Evolutionary conservation across 2,888 invertebrate species (phyloP).

Genomic region (Heliconius ethilla): DNA sequence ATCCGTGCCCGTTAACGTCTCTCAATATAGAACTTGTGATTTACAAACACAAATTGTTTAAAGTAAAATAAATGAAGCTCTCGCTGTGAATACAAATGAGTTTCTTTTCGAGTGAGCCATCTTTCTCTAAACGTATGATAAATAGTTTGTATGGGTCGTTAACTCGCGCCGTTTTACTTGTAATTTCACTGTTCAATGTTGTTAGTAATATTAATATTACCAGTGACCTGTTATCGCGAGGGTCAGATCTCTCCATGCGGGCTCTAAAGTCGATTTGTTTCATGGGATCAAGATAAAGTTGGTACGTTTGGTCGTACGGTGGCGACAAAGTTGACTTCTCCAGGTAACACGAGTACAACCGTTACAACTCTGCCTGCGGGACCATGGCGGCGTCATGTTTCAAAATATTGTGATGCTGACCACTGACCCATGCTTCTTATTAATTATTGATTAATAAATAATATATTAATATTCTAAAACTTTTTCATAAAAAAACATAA

Average conservation of each 20-base stretch:
- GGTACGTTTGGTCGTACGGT: conserved; percentile 48
- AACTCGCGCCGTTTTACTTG: conserved; percentile 69
- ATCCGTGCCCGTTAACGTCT: conserved; percentile 67
- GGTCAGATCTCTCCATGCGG: conserved; percentile 69
- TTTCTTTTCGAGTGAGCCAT: conserved; percentile 74
- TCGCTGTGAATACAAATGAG: conserved; percentile 74
- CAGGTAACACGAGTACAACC: conserved; percentile 58
- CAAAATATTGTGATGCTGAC: conserved; percentile 63
- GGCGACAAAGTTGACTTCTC: conserved; percentile 48
- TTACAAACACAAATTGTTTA: conserved; percentile 75
- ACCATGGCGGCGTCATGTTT: conserved; percentile 58
- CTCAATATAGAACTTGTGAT: conserved; percentile 63
- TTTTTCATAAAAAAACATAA: not conserved
- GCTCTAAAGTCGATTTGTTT: conserved; percentile 66
- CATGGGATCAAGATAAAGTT: conserved; percentile 68
- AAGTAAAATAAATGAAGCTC: conserved; percentile 72
- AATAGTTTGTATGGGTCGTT: conserved; percentile 75
- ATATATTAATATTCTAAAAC: not conserved
- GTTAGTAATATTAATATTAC: conserved; percentile 77
- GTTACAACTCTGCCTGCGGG: conserved; percentile 52
- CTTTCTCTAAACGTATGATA: conserved; percentile 71
- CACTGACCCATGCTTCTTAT: conserved; percentile 25
- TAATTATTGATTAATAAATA: not conserved
- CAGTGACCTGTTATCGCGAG: conserved; percentile 72
- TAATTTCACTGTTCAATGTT: conserved; percentile 75